These are phyloP conservation scores for Corythoichthys intestinalis DNA, from an alignment of 2,113 vertebrate genomes.

Conservation along the genomic window DNA sequence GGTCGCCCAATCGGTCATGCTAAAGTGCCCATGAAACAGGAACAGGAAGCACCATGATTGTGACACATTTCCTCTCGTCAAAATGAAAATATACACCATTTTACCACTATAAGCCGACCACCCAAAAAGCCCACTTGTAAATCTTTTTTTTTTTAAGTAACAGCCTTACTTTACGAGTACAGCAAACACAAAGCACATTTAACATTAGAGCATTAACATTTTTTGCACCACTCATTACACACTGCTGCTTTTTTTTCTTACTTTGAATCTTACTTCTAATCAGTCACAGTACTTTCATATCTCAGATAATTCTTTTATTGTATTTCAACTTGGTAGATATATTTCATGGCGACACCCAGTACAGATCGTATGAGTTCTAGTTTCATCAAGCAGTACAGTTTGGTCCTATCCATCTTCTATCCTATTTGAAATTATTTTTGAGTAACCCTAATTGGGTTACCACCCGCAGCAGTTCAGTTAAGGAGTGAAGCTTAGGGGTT, in stretches of 20 bases:
- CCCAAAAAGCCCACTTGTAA: not conserved
- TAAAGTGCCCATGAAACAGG: conserved; percentile 69
- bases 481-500: not conserved
- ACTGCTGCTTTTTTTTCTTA: not conserved
- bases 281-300: not conserved
- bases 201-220: not conserved
- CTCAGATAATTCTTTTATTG: not conserved
- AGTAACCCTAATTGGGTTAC: not conserved
- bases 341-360: not conserved
- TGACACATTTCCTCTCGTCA: conserved; percentile 16
- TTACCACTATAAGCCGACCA: not conserved
- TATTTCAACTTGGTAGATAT: not conserved
- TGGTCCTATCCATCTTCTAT: not conserved
- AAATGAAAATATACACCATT: not conserved
- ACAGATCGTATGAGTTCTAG: not conserved
- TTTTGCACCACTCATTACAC: not conserved
- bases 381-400: not conserved
- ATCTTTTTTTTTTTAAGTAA: not conserved
- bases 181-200: not conserved
- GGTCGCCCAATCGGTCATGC: conserved; percentile 18
- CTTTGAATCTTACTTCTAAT: not conserved
- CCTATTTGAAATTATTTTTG: too few species aligned
- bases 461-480: not conserved
- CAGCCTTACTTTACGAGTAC: not conserved
- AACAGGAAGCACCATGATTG: conserved; percentile 48